phyloP scores from a whole-genome alignment of 1,140 invertebrate species.

The Panagrolaimus sp. region DNA sequence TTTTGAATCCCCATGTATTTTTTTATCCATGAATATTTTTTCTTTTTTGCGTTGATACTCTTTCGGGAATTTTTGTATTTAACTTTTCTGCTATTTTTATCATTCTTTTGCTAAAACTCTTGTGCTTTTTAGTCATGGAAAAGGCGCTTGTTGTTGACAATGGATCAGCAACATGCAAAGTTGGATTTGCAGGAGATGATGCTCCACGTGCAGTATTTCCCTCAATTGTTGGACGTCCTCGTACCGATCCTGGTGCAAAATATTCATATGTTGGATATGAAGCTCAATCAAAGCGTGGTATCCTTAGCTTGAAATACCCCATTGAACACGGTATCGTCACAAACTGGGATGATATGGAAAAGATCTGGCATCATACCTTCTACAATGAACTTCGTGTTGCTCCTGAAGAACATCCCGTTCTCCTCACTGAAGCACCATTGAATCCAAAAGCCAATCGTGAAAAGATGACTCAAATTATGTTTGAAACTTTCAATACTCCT shows the following conservation, averaged over 20 bases:
- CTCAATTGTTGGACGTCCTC: conserved; percentile 67
- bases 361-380: conserved; percentile 92
- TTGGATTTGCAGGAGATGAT: conserved; percentile 68
- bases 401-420: conserved; percentile 84
- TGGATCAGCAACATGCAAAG: conserved; percentile 79
- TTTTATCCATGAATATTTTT: too few species aligned
- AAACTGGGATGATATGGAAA: conserved; percentile 96
- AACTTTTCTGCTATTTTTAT: too few species aligned
- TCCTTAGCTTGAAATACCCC: conserved; percentile 87
- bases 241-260: conserved; percentile 92
- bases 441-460: conserved; percentile 85
- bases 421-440: conserved; percentile 82
- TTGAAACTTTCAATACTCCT: conserved; percentile 58
- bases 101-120: too few species aligned
- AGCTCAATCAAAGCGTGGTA: conserved; percentile 84
- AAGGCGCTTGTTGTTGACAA: conserved; percentile 80
- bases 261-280: conserved; percentile 94
- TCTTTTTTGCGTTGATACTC: too few species aligned
- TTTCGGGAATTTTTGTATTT: too few species aligned
- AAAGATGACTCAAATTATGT: conserved; percentile 77
- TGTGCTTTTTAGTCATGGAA: too few species aligned
- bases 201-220: conserved; percentile 69
- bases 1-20: too few species aligned
- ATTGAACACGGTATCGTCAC: conserved; percentile 89
- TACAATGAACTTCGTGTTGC: conserved; percentile 89